Evolutionary conservation across 1,140 invertebrate species (phyloP), one percentile per base, ranked within the genome.

Genomic region (Macrocentrus cingulum): DNA sequence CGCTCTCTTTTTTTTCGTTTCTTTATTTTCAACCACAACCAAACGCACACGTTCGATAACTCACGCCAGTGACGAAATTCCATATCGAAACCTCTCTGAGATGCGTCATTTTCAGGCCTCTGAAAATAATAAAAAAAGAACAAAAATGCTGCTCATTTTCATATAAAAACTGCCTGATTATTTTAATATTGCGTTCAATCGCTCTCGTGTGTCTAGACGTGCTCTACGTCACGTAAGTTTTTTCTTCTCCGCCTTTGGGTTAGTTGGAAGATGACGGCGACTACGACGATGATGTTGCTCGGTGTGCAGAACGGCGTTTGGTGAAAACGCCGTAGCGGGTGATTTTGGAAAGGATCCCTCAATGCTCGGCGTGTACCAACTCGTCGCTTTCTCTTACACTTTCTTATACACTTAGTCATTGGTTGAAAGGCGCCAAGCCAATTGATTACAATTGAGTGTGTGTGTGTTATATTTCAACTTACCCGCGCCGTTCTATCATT

Each of bases 351-450:
- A 56, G 44, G 54, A 48, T 41, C 32, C 25, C n/a, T 46, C 11
- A 13, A 56, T 56, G 36, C 9, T n/a, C 44, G n/a, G n/a, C n/a
- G n/a, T n/a, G 18, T 25, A 19, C 16, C 3, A 37, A 15, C 9
- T 34, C 9, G 19, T 16, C 42, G 42, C 54, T 48, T 56, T 56
- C 54, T 48, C 54, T 48, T 20, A 36, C 11, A 56, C 54, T 56
- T 56, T 56, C 54, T 48, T 45, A 56, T 56, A 42, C n/a, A n/a
- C 54, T 56, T 48, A 48, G 25, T 55, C 41, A 44, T 25, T 34
- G 23, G 18, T 41, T 37, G 19, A 16, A 15, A 25, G n/a, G 11
- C 23, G 15, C n/a, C 18, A 29, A 9, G 48, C 37, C 25, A 55
- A 45, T 46, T 45, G 42, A 25, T 46, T 2, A 19, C 7, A 46